A percentile compares a stretch with the other conserved stretches of the same genome.
Conservation (phyloP, 2,797 vertebrate genomes). For the Sternarchorhynchus goeldii region DNA sequence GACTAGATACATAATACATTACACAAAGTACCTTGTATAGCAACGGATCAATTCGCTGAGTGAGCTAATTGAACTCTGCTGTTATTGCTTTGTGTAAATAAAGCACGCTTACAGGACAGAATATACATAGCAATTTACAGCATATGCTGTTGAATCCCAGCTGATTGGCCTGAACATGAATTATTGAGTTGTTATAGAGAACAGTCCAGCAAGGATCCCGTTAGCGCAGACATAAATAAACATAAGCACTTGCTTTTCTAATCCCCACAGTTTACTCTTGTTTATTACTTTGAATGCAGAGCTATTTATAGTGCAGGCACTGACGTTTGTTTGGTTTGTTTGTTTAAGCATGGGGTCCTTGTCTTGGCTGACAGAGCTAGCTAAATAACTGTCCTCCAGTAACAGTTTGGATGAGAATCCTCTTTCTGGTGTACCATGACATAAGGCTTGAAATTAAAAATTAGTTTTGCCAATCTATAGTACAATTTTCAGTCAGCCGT, state of each 20-base stretch:
- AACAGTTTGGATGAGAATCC: conserved; percentile 20
- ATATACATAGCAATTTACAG: neutral
- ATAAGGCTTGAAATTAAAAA: conserved; percentile 6
- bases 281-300: conserved; percentile 48
- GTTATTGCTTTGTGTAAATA: conserved; percentile 16
- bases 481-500: conserved; percentile 23
- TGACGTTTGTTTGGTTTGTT: conserved; percentile 20
- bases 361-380: conserved; percentile 18
- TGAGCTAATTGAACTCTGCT: conserved; percentile 10
- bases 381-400: conserved; percentile 5
- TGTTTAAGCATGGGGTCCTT: conserved; percentile 22
- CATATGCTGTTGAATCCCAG: neutral
- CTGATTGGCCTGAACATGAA: conserved; percentile 19
- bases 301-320: conserved; percentile 49
- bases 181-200: conserved; percentile 29
- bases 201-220: conserved; percentile 25
- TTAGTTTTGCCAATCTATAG: conserved; percentile 12
- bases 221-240: conserved; percentile 45
- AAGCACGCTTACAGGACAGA: conserved; percentile 13
- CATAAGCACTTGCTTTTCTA: conserved; percentile 26
- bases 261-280: conserved; percentile 14
- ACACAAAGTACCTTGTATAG: conserved; percentile 28
- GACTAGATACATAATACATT: conserved; percentile 24
- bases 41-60: conserved; percentile 36
- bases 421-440: neutral